These are phyloP conservation scores for Aspidoscelis tigris DNA, from an alignment of 2,113 vertebrate genomes.

Conservation along the genomic window DNA sequence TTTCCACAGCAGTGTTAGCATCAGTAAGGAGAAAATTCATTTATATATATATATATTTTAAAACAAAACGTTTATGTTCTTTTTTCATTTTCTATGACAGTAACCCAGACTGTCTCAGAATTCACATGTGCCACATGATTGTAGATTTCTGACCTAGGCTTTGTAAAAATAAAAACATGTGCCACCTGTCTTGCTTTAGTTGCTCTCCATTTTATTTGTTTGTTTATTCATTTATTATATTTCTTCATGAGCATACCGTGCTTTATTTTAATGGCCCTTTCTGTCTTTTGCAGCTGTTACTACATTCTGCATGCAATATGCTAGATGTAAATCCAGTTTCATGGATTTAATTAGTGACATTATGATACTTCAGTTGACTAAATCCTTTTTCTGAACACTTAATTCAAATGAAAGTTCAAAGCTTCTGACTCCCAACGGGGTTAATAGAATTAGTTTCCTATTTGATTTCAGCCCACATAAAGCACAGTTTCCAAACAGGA, in stretches of 20 bases:
- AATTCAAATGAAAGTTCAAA: not conserved
- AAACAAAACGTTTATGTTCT: too few relatives aligned
- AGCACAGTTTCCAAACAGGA: not conserved
- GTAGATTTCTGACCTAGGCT: too few relatives aligned
- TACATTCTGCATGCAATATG: not conserved
- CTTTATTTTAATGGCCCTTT: not conserved
- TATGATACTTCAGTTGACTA: not conserved
- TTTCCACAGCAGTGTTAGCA: too few relatives aligned
- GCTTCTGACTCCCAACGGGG: not conserved
- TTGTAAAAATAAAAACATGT: too few relatives aligned
- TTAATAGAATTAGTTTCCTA: not conserved
- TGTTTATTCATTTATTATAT: too few relatives aligned
- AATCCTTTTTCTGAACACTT: not conserved
- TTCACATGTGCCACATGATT: too few relatives aligned
- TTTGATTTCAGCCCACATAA: not conserved
- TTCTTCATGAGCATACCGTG: not conserved
- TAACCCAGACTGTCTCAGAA: too few relatives aligned
- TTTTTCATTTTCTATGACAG: too few relatives aligned
- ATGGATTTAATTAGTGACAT: not conserved
- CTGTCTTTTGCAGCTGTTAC: not conserved
- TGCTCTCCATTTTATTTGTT: not conserved
- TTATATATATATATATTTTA: too few relatives aligned
- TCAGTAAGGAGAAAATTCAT: too few relatives aligned
- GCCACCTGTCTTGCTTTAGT: not conserved
- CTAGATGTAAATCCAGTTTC: too few relatives aligned